Percentiles rank a stretch among this genome's conserved stretches.
These are phyloP conservation scores for Trochalopteron elliotii DNA, from an alignment of 2,113 vertebrate species.

Conservation along the genomic window DNA sequence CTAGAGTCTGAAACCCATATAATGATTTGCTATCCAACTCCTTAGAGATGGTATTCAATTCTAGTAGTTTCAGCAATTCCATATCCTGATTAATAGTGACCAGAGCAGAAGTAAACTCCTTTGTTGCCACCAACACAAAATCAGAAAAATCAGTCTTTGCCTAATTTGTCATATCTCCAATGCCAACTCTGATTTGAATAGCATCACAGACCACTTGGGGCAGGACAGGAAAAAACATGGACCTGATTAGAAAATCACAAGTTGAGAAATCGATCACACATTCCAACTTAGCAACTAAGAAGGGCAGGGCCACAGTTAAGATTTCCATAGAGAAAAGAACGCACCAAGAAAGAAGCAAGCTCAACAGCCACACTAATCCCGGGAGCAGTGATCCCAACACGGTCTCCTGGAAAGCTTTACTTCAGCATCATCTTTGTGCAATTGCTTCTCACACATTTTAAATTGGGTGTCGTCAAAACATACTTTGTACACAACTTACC, in stretches of 20 bases:
- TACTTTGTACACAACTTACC: conserved; percentile 70
- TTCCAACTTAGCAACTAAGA: neutral
- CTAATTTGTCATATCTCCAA: neutral
- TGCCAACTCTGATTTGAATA: neutral
- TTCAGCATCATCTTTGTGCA: neutral
- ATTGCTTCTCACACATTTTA: neutral
- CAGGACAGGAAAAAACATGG: neutral
- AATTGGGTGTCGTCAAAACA: neutral
- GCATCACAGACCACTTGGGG: neutral
- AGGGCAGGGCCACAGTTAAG: neutral
- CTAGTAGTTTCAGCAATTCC: neutral
- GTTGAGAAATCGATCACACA: neutral
- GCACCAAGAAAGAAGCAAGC: neutral
- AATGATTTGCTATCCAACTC: neutral
- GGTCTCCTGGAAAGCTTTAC: neutral
- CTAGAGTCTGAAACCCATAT: neutral
- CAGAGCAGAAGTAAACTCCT: neutral
- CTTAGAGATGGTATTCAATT: neutral
- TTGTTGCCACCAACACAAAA: neutral
- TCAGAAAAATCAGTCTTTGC: neutral
- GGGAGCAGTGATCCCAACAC: neutral
- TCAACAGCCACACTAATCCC: neutral
- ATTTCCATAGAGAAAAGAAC: neutral
- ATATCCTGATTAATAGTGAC: neutral
- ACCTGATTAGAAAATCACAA: neutral